Conservation (phyloP, 1,140 invertebrate species). For the Nephila pilipes region DNA sequence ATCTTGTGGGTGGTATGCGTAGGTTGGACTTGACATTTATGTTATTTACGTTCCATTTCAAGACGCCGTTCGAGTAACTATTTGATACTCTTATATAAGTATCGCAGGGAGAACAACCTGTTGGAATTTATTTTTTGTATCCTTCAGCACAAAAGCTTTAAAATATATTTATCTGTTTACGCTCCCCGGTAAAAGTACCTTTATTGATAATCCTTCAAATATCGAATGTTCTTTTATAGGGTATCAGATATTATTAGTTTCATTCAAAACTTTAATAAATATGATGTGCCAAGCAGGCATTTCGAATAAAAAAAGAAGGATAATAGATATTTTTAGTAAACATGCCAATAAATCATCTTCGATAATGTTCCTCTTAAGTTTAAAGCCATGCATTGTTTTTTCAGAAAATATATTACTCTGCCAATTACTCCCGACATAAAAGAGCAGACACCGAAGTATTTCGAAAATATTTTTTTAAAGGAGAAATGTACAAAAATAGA, state of each 20-base stretch:
- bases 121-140: not conserved
- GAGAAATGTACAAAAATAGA: not conserved
- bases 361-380: not conserved
- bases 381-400: not conserved
- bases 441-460: not conserved
- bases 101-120: not conserved
- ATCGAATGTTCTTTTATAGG: conserved; percentile 6
- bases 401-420: not conserved
- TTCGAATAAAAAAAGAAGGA: not conserved
- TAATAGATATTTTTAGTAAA: conserved; percentile 15
- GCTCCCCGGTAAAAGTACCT: not conserved
- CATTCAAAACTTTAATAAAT: not conserved
- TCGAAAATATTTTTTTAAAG: conserved; percentile 9
- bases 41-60: not conserved
- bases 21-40: not conserved
- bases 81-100: conserved; percentile 1
- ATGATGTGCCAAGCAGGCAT: not conserved
- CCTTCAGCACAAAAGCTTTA: not conserved
- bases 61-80: not conserved
- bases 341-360: not conserved
- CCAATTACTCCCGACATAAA: not conserved
- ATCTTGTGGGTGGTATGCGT: not conserved
- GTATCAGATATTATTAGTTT: not conserved
- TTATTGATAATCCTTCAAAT: not conserved
- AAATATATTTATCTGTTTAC: conserved; percentile 19